Conservation (phyloP, 2,113 vertebrate genomes). For the Seriola rivoliana region DNA sequence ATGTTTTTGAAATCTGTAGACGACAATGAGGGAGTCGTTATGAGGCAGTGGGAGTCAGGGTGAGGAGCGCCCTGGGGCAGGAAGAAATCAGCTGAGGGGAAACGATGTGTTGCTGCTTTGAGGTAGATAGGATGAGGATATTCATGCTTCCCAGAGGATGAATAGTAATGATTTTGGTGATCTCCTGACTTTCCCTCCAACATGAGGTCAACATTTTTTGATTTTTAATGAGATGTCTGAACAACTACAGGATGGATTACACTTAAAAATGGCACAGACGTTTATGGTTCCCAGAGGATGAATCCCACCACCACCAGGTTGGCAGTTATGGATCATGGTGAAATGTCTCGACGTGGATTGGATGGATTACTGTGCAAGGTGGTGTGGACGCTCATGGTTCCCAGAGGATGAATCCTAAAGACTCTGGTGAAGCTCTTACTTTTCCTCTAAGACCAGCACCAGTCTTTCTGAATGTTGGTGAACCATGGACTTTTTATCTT, state of each 20-base stretch:
- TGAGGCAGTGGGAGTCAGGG: background rate
- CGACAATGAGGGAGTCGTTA: constrained; percentile 11
- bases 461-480: no score
- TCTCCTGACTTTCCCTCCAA: no score
- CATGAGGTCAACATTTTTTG: no score
- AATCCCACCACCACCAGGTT: background rate
- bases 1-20: constrained; percentile 3
- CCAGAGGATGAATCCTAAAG: no score
- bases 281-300: background rate
- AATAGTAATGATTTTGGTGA: background rate
- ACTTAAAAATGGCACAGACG: background rate
- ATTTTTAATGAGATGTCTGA: background rate
- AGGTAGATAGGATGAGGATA: background rate
- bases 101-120: constrained; percentile 3
- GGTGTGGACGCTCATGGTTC: no score
- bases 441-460: no score
- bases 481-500: no score
- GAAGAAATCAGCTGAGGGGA: constrained; percentile 8
- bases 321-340: background rate
- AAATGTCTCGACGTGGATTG: background rate
- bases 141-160: background rate
- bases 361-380: no score
- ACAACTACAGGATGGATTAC: background rate
- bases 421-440: no score
- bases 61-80: constrained; percentile 14